A percentile compares a stretch with the other conserved stretches of the same genome.
Evolutionary conservation across 2,113 vertebrate species (phyloP).

Genomic region (Tachysurus fulvidraco): DNA sequence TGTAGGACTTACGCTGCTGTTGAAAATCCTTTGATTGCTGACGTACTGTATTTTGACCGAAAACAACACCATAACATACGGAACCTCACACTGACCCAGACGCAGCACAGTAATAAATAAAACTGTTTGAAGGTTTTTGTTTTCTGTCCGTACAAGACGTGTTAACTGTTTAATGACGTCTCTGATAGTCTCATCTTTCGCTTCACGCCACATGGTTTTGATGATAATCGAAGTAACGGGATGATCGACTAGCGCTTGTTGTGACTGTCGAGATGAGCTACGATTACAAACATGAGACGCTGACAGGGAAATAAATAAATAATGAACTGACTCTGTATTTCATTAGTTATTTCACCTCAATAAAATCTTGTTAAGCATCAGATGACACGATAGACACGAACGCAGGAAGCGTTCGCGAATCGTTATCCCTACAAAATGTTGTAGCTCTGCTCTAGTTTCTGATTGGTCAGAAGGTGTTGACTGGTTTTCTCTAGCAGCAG

Average conservation of each 20-base stretch:
- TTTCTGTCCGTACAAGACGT: not conserved
- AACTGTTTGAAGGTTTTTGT: not conserved
- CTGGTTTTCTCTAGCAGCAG: not conserved
- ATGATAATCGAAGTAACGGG: slow-evolving; percentile 32
- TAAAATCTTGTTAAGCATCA: not conserved
- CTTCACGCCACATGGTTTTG: slow-evolving; percentile 5
- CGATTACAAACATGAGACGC: slow-evolving; percentile 20
- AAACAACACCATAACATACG: not conserved
- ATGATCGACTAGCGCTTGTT: slow-evolving; percentile 37
- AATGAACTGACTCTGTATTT: not conserved
- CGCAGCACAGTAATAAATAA: not conserved
- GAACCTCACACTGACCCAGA: not conserved
- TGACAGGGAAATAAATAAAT: not conserved
- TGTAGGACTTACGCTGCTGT: not conserved
- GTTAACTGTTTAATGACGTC: slow-evolving; percentile 17
- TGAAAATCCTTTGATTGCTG: not conserved
- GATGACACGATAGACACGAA: not conserved
- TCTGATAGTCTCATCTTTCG: slow-evolving; percentile 8
- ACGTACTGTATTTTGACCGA: not conserved
- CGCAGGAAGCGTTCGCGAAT: not conserved
- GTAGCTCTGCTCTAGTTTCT: not conserved
- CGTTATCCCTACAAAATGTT: not conserved
- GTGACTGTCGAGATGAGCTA: slow-evolving; percentile 1
- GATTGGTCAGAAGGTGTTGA: not conserved
- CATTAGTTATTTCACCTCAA: not conserved